phyloP scores from a whole-genome alignment of 1,140 invertebrate species.

The Drosophila mauritiana region DNA sequence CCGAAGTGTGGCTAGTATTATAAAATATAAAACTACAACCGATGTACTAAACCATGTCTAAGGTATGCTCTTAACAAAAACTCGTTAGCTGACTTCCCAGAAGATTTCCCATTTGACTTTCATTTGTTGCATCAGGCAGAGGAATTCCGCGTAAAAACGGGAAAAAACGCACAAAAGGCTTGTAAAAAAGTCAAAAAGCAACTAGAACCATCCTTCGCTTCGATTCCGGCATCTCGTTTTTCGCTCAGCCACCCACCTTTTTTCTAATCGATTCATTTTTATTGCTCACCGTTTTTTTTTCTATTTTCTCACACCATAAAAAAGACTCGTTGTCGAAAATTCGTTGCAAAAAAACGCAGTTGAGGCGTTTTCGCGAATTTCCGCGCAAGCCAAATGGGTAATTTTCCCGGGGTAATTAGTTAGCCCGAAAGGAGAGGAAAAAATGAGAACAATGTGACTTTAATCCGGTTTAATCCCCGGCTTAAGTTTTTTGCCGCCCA shows the following conservation, averaged over 20 bases:
- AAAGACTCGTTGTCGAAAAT: conserved; percentile 32
- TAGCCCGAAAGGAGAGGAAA: conserved; percentile 66
- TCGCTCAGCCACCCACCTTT: conserved; percentile 15
- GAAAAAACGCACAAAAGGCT: conserved; percentile 64
- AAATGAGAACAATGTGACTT: conserved; percentile 78
- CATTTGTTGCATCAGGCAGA: conserved; percentile 43
- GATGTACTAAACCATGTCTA: conserved; percentile 10
- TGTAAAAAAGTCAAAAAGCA: conserved; percentile 76
- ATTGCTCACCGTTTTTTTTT: conserved; percentile 52
- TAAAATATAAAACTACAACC: background rate
- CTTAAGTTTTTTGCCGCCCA: conserved; percentile 74
- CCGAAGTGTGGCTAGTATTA: conserved; percentile 10
- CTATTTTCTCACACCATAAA: conserved; percentile 50
- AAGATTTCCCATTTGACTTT: conserved; percentile 26
- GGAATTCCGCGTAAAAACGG: conserved; percentile 36
- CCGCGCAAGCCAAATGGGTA: conserved; percentile 73
- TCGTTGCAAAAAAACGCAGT: conserved; percentile 24
- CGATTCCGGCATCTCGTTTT: conserved; percentile 12
- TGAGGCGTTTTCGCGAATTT: conserved; percentile 73
- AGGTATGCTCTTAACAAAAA: conserved; percentile 1
- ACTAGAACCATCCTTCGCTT: conserved; percentile 54
- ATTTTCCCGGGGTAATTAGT: conserved; percentile 74
- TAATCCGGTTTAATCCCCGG: conserved; percentile 82
- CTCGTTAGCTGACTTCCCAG: conserved; percentile 34
- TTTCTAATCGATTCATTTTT: conserved; percentile 81